These are phyloP conservation scores for Pseudomyrmex dendroicus DNA, from an alignment of 1,140 invertebrate species.

Conservation along the genomic window DNA sequence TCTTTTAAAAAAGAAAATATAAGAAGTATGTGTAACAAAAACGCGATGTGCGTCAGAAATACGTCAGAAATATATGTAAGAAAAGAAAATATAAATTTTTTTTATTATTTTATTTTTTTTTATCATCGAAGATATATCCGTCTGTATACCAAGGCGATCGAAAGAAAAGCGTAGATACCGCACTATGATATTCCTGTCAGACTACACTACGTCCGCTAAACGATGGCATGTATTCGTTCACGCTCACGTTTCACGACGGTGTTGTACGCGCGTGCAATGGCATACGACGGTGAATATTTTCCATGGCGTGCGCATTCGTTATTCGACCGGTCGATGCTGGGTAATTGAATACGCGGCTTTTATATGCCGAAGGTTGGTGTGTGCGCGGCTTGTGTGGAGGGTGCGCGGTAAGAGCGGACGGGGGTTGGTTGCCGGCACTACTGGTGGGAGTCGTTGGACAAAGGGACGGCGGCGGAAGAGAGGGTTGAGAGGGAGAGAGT, in stretches of 20 bases:
- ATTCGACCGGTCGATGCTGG: slow-evolving; percentile 76
- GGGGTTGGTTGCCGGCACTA: slow-evolving; percentile 15
- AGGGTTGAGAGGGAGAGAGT: slow-evolving; percentile 9
- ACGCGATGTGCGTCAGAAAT: neutral
- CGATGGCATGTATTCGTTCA: slow-evolving; percentile 8
- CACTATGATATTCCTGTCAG: neutral
- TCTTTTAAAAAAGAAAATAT: neutral
- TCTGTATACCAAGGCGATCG: too few species aligned
- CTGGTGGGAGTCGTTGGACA: slow-evolving; percentile 11
- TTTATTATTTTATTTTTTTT: too few species aligned
- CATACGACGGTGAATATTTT: slow-evolving; percentile 73
- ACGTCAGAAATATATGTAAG: neutral
- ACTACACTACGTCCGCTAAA: too few species aligned
- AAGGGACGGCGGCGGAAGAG: slow-evolving; percentile 23
- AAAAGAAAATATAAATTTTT: neutral
- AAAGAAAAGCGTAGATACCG: neutral
- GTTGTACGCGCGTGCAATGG: slow-evolving; percentile 42
- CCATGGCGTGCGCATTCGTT: slow-evolving; percentile 76
- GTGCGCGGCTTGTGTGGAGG: slow-evolving; percentile 38
- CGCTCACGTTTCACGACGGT: slow-evolving; percentile 3
- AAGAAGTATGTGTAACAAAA: neutral
- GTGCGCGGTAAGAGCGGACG: neutral
- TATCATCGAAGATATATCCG: too few species aligned
- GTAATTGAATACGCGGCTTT: slow-evolving; percentile 80
- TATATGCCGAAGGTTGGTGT: slow-evolving; percentile 70